Evolutionary conservation across 2,888 invertebrate species (phyloP), one percentile per base, ranked within the genome.

Genomic region (Epinotia bilunana): DNA sequence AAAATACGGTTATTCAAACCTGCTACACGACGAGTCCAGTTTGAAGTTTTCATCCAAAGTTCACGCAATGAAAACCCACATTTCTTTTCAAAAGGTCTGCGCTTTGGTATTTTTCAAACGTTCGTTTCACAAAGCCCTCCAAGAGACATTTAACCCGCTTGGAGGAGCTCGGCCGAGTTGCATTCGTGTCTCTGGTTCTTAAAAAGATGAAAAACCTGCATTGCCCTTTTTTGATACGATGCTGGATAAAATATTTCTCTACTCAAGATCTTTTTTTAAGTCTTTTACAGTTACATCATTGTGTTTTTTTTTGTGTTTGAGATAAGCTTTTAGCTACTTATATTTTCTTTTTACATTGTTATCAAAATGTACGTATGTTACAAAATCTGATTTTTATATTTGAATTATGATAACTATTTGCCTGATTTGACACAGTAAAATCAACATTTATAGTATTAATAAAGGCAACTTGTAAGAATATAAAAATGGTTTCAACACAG

Each of bases 121-220:
- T 55, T 39, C 11, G 16, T 28, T 20, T 20, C 33, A 67, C 49
- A 39, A n/a, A 71, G 63, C 61, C 28, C n/a, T 55, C 28, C 71
- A 33, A 16, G 53, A 74, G n/a, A 23, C 74, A 53, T 60, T 74
- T 74, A 62, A 23, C 28, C 33, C 49, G 43, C 57, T 64, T 23
- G 63, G 57, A 70, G 74, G 69, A 28, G 46, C 63, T 69, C 57
- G 63, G 49, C 53, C 53, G 64, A 74, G 68, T 33, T 62, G 16
- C 74, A 74, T 74, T 64, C 64, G 46, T 23, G 64, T 39, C 33
- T 64, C 60, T 65, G 58, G 65, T 73, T 46, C 68, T 43, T n/a
- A 20, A 46, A 62, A 63, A 46, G 55, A 57, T 18, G 55, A 68
- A 68, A 62, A 62, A 62, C 53, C 23, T 23, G 20, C 16, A 18